Percentiles rank a stretch among this genome's conserved stretches.
Conservation (phyloP, 2,888 invertebrate genomes). For the Drosophila mayaguana region DNA sequence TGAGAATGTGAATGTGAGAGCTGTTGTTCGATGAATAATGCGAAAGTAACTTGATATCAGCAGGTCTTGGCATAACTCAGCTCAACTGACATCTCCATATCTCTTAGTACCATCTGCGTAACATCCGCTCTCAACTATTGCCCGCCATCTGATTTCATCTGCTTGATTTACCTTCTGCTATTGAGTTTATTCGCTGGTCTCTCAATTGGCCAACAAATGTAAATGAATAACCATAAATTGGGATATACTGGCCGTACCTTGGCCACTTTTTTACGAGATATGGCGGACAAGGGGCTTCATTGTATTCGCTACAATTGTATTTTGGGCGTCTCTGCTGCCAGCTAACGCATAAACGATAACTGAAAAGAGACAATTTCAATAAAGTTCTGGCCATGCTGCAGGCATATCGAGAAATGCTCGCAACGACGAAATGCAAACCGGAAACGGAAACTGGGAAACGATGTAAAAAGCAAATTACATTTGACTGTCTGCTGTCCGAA, state of each 20-base stretch:
- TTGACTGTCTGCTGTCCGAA: constrained; percentile 45
- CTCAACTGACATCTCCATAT: neutral
- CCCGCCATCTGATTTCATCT: neutral
- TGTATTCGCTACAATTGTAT: constrained; percentile 8
- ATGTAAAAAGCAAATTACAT: constrained; percentile 76
- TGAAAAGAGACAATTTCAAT: constrained; percentile 77
- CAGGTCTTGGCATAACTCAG: neutral
- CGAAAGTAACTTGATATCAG: too few relatives aligned
- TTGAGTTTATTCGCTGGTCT: constrained; percentile 37
- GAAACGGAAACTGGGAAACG: constrained; percentile 68
- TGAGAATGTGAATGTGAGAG: too few relatives aligned
- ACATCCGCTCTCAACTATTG: neutral
- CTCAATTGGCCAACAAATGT: constrained; percentile 43
- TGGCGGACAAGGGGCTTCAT: constrained; percentile 14
- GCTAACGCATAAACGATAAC: constrained; percentile 71
- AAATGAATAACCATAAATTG: constrained; percentile 60
- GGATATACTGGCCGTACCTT: constrained; percentile 23
- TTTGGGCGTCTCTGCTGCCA: constrained; percentile 29
- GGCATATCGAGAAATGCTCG: constrained; percentile 42
- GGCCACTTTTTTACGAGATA: constrained; percentile 27
- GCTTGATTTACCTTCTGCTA: constrained; percentile 10
- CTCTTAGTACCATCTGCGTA: neutral
- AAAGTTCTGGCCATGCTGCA: constrained; percentile 64
- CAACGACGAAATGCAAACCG: constrained; percentile 66
- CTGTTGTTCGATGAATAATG: too few relatives aligned